These are phyloP conservation scores for Malurus splendens DNA, from an alignment of 2,797 vertebrate genomes.

Conservation along the genomic window DNA sequence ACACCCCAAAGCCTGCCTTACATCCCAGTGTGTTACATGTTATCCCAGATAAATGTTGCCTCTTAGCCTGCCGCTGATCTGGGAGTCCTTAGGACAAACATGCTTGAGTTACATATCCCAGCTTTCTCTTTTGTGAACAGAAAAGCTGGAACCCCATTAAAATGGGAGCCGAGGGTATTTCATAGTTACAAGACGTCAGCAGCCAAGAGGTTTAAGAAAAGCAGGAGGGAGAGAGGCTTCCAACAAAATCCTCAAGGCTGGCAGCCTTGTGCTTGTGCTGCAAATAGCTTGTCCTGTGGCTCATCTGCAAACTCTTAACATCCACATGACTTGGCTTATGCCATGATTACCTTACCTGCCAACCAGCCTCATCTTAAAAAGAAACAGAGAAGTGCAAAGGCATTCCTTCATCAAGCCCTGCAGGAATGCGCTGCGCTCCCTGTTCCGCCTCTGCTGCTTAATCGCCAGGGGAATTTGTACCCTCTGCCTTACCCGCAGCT, in stretches of 20 bases:
- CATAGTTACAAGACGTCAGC: background rate
- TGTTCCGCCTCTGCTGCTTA: background rate
- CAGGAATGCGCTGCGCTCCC: background rate
- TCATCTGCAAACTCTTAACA: conserved; percentile 26
- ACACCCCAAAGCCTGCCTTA: background rate
- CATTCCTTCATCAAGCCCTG: background rate
- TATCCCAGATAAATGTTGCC: background rate
- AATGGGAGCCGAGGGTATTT: background rate
- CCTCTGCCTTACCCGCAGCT: background rate
- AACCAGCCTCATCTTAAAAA: background rate
- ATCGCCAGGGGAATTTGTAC: background rate
- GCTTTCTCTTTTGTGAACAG: background rate
- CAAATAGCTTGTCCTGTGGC: background rate
- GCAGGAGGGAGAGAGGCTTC: background rate
- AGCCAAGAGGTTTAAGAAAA: conserved; percentile 9
- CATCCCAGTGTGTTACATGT: background rate
- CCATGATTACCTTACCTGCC: background rate
- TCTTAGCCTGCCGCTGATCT: background rate
- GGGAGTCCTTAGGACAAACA: background rate
- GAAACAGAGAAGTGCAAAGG: background rate
- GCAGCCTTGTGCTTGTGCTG: accelerated
- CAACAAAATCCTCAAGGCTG: background rate
- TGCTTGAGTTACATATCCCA: background rate
- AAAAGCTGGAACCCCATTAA: background rate
- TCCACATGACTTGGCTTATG: conserved; percentile 15